Conservation (phyloP, 2,113 vertebrate species). For the Oncorhynchus nerka region DNA sequence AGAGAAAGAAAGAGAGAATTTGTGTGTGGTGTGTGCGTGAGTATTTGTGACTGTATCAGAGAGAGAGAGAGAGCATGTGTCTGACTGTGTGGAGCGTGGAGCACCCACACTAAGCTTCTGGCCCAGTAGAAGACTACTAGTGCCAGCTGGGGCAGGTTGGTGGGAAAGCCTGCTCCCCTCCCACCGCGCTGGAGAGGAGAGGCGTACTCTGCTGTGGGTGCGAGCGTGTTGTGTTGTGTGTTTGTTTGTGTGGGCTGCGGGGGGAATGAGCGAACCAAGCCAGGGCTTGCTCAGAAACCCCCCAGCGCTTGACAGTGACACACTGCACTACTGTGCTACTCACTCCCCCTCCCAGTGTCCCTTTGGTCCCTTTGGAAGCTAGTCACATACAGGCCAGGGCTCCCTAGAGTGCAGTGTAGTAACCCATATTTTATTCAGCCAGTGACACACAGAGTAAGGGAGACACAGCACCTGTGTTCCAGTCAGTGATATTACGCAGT, state of each 20-base stretch:
- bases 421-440: constrained; percentile 61
- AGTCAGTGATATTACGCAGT: constrained; percentile 28
- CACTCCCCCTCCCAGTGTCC: constrained; percentile 20
- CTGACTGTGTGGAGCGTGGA: not conserved
- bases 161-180: constrained; percentile 10
- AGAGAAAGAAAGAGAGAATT: not conserved
- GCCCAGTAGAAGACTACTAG: constrained; percentile 40
- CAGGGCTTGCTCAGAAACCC: constrained; percentile 16
- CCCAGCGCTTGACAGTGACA: constrained; percentile 56
- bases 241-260: not conserved
- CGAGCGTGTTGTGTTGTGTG: not conserved
- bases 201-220: constrained; percentile 8
- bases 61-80: constrained; percentile 15
- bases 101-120: constrained; percentile 43
- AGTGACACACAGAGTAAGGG: constrained; percentile 52
- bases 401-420: constrained; percentile 56
- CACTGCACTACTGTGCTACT: constrained; percentile 44
- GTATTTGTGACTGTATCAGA: not conserved
- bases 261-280: constrained; percentile 15
- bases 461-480: constrained; percentile 48
- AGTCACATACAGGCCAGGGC: constrained; percentile 36
- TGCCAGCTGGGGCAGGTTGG: constrained; percentile 51
- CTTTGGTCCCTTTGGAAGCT: constrained; percentile 53
- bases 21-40: not conserved
- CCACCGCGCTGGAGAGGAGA: not conserved